Base-by-base conservation (phyloP, 2,797 vertebrate species). In the Malacoctenus gilli region DNA sequence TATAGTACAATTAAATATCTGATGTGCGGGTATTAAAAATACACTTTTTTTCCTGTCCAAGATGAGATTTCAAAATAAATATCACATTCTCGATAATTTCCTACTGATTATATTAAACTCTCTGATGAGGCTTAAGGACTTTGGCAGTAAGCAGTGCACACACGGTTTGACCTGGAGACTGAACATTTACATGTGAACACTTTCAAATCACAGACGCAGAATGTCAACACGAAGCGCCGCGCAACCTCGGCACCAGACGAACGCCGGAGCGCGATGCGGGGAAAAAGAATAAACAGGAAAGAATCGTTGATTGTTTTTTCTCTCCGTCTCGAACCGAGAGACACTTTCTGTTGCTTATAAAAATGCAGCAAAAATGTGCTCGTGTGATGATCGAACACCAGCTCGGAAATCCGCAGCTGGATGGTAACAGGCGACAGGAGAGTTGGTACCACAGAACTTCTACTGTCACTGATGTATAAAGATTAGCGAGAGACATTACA, bases 61-160 rank as follows among this genome's bases (percentile, higher is more conserved):
- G 42, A 69, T 51, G 43, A 40, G 32, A 50, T 84, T 85, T 81
- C 62, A 82, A 82, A 86, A 90, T 88, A 92, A 88, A 92, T 87
- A 88, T 71, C 75, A 78, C 56, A 59, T 74, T 72, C 19, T 69
- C 49, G 49, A 35, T 52, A 10, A 21, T 15, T 67, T 71, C 22
- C 56, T 75, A 58, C 37, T 43, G 71, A 79, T 74, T 80, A 78
- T 69, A 80, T 77, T 70, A 67, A n/a, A 61, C 75, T 84, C 68
- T 76, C 67, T 20, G 0, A 64, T 55, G 71, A 85, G 51, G 69
- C 44, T 63, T 80, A 56, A 79, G 66, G 74, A 77, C 79, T 89
- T 90, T 89, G 89, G 87, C 86, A 85, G 68, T 74, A 75, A 72
- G 73, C 78, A 58, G 68, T 65, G 73, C 51, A 69, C 73, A 44